Conservation (phyloP, 2,113 vertebrate species). For the Ctenomys sociabilis region DNA sequence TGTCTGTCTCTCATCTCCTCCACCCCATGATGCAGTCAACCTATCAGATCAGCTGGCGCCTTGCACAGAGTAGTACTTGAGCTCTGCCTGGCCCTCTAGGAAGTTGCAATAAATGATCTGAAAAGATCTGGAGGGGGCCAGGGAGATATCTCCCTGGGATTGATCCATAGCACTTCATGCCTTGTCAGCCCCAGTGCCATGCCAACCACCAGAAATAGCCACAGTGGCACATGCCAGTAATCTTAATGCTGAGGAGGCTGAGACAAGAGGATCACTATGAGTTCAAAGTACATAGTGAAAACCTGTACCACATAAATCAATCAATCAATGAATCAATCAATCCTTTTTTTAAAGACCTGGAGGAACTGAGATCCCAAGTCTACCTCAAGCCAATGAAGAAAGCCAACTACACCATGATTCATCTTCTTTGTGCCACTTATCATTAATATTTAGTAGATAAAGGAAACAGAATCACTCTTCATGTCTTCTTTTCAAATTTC, state of each 20-base stretch:
- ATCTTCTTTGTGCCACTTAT: neutral
- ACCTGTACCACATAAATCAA: too few relatives aligned
- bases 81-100: neutral
- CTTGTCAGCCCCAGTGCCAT: too few relatives aligned
- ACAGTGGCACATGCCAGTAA: too few relatives aligned
- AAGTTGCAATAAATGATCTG: neutral
- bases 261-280: too few relatives aligned
- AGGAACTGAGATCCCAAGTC: neutral
- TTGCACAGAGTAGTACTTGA: neutral
- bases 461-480: neutral
- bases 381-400: neutral
- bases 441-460: neutral
- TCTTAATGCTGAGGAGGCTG: too few relatives aligned
- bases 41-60: neutral
- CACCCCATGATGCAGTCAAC: neutral
- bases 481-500: neutral
- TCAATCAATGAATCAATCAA: too few relatives aligned
- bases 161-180: too few relatives aligned
- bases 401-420: neutral
- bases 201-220: too few relatives aligned
- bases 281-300: too few relatives aligned
- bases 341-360: too few relatives aligned
- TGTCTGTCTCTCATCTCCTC: neutral
- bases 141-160: too few relatives aligned
- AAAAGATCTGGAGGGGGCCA: neutral